Conservation (phyloP, 2,113 vertebrate genomes). For the Oophaga pumilio region DNA sequence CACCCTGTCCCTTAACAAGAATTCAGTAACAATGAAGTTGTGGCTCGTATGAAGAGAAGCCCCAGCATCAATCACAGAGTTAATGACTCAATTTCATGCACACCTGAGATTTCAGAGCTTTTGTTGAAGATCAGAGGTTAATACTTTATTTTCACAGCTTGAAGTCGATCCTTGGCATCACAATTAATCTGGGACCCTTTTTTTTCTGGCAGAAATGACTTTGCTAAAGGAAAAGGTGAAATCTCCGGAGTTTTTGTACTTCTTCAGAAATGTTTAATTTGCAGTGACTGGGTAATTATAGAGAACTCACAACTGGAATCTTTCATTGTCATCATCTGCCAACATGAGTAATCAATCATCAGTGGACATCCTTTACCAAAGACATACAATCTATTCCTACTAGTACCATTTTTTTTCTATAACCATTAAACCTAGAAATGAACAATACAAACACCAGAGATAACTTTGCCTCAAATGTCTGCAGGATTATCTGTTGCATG, state of each 20-base stretch:
- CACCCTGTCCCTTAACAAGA: too few species aligned
- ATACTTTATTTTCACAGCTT: slow-evolving; percentile 50
- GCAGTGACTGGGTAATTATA: slow-evolving; percentile 45
- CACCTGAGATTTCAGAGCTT: slow-evolving; percentile 15
- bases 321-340: slow-evolving; percentile 42
- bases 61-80: background rate
- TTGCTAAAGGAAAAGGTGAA: slow-evolving; percentile 24
- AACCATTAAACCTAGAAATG: too few species aligned
- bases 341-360: slow-evolving; percentile 42
- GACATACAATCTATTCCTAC: too few species aligned
- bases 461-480: too few species aligned
- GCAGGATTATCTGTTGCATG: too few species aligned
- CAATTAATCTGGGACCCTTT: slow-evolving; percentile 25
- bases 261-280: slow-evolving; percentile 24
- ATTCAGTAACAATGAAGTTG: too few species aligned
- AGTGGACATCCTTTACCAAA: background rate
- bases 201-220: slow-evolving; percentile 2
- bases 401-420: too few species aligned
- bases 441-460: too few species aligned
- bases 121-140: slow-evolving; percentile 21
- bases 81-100: slow-evolving; percentile 45
- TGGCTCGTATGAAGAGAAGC: background rate
- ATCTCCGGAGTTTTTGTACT: background rate
- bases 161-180: slow-evolving; percentile 31
- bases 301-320: slow-evolving; percentile 10